Evolutionary conservation across 2,113 vertebrate species (phyloP), one percentile per base, ranked within the genome.

Genomic region (Tympanuchus pallidicinctus): DNA sequence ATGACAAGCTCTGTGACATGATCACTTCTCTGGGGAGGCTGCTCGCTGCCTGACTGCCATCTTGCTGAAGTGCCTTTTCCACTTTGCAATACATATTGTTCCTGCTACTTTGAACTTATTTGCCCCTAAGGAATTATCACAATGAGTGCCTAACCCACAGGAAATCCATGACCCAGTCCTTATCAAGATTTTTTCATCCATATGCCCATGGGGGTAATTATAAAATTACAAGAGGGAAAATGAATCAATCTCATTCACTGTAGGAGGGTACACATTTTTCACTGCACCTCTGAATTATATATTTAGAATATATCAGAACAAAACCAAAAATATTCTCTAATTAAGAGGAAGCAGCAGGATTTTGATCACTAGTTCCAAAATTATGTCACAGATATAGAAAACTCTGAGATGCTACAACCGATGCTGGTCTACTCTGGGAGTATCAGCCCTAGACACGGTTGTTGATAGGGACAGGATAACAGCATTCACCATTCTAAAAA

Each of bases 141-240:
- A 11, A 10, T 77, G 43, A 43, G 17, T 5, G 2, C 15, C 40
- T 65, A 52, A 11, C 6, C 8, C 13, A 56, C 27, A 42, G 15
- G 6, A 85, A 79, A 85, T 67, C 47, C 15, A 27, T 22, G 57
- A 63, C 5, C 3, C n/a, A 52, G 4, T 1, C 9, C 10, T n/a
- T 43, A 17, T 10, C 13, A 17, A 73, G 72, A 28, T 13, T 3
- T 21, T 70, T 77, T 77, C 19, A 6, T 47, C 15, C 6, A 19
- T 48, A 4, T 20, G 6, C 24, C 45, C 20, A 32, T n/a, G 36
- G 30, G 48, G 61, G 9, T 6, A 83, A 32, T 2, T 13, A 38
- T 50, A 52, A 80, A 69, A 5, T 11, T n/a, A 13, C 1, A 1
- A 5, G 3, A 3, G 2, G 1, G 4, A 3, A 13, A 72, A 63